phyloP scores from a whole-genome alignment of 2,888 invertebrate species.

The Epinotia brunnichana region DNA sequence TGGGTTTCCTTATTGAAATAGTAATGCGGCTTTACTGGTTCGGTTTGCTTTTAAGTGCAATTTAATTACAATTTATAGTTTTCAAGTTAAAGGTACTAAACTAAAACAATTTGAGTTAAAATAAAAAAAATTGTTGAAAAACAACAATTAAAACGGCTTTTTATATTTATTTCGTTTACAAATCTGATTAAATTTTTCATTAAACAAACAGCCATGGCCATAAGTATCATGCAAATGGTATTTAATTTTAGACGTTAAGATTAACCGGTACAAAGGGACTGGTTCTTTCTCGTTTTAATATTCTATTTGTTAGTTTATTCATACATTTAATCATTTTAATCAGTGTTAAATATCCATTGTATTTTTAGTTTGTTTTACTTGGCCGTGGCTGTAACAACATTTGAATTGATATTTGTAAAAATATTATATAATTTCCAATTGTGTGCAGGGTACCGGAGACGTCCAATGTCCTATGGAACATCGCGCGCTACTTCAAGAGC shows the following conservation, averaged over 20 bases:
- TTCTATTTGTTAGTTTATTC: no score
- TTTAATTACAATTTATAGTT: neutral
- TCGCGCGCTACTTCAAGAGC: constrained; percentile 81
- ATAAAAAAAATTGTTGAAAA: no score
- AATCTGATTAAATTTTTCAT: constrained; percentile 3
- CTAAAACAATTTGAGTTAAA: neutral
- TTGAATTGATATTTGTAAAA: constrained; percentile 59
- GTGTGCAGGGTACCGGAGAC: constrained; percentile 81
- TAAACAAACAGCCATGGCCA: constrained; percentile 7
- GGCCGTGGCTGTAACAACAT: constrained; percentile 41
- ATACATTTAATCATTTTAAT: no score
- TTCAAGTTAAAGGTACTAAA: neutral
- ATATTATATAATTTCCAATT: constrained; percentile 52
- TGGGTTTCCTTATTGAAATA: constrained; percentile 5
- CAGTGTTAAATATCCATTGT: no score
- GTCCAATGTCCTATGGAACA: constrained; percentile 82
- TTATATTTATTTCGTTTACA: constrained; percentile 3
- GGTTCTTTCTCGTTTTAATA: no score
- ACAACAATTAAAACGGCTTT: no score
- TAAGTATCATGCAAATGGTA: neutral
- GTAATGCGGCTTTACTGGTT: neutral
- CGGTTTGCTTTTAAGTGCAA: neutral
- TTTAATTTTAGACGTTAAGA: neutral
- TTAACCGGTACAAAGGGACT: no score
- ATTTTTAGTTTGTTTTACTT: neutral